Evolutionary conservation across 2,888 invertebrate genomes (phyloP), one percentile per base, ranked within the genome.

Genomic region (Pelosia muscerda): DNA sequence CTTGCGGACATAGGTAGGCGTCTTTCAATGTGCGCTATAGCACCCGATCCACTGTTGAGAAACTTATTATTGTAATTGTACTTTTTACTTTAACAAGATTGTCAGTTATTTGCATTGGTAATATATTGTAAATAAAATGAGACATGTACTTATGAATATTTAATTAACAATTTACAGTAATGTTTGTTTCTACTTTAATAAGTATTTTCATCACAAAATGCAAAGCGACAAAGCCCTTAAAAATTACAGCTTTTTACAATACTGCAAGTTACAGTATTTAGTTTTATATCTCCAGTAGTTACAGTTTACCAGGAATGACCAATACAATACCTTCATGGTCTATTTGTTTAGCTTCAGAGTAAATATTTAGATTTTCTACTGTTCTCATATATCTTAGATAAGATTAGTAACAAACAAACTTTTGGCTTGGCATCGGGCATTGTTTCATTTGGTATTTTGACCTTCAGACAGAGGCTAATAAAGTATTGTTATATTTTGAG

Each of bases 371-470:
- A 59, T 38, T 38, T 58, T 31, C 13, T 31, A 22, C 31, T 59
- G 23, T 34, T 59, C 59, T 59, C 59, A 34, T 19, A 25, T 10
- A 19, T 28, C 57, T 15, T 25, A 38, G 59, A 59, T 38, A 59
- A 59, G 38, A 59, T 38, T 38, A 38, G 15, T 3, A 15, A 15
- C 55, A 23, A 13, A 49, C 15, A 38, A n/a, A 59, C 58, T 59
- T 59, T 34, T 23, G 22, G 22, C 13, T 15, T n/a, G n/a, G n/a
- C 23, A 58, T n/a, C n/a, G n/a, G n/a, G 58, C 13, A 42, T 61
- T 61, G n/a, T 42, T 61, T 61, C 42, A 61, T 26, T 42, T n/a
- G 11, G 26, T 11, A 28, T 42, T 42, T 25, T 25, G 3, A 55
- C 13, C 23, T 54, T 55, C 15, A 55, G 54, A 55, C 54, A 54